These are phyloP conservation scores for Aphaenogaster floridana DNA, from an alignment of 1,140 invertebrate species.

Conservation along the genomic window DNA sequence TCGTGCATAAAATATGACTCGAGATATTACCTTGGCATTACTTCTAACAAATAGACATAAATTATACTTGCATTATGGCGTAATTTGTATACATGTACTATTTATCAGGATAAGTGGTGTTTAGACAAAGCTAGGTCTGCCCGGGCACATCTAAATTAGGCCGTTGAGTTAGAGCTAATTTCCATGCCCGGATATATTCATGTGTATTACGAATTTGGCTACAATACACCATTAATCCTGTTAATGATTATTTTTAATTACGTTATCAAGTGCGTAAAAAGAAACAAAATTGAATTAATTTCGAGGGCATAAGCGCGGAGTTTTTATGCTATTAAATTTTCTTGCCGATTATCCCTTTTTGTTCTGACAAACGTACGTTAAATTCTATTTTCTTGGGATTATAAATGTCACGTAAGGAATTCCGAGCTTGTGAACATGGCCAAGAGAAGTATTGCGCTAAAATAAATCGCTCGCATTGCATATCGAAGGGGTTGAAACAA, in stretches of 20 bases:
- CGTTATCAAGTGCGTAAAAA: neutral
- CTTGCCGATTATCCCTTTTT: neutral
- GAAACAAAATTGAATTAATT: neutral
- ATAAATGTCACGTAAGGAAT: neutral
- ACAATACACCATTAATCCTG: neutral
- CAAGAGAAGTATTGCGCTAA: neutral
- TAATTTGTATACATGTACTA: neutral
- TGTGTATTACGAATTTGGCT: neutral
- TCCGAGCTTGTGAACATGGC: neutral
- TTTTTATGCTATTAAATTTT: neutral
- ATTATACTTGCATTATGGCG: neutral
- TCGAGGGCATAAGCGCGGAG: neutral
- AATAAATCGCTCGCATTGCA: conserved; percentile 1
- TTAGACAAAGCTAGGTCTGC: conserved; percentile 6
- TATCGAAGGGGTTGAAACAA: neutral
- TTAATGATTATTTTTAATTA: conserved; percentile 6
- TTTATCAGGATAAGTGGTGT: neutral
- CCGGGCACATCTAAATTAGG: conserved; percentile 33
- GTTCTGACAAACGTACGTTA: neutral
- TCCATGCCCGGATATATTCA: neutral
- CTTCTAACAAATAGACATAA: neutral
- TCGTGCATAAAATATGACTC: neutral
- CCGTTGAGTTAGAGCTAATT: conserved; percentile 17
- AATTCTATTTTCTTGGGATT: neutral
- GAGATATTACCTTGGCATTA: neutral